Conservation (phyloP, 92 coral and sea anemone species). For the Zoanthus sociatus region DNA sequence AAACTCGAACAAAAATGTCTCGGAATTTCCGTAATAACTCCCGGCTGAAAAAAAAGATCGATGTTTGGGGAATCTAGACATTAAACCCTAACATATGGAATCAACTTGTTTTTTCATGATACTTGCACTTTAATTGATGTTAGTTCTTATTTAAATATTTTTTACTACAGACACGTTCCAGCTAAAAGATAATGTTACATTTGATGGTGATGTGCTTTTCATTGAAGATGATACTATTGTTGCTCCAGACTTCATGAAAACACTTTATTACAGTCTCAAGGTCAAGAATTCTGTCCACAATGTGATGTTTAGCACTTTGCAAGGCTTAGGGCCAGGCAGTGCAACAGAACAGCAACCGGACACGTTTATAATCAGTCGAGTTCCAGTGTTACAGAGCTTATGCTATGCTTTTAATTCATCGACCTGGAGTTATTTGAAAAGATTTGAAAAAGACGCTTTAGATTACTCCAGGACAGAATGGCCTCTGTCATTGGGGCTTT, state of each 20-base stretch:
- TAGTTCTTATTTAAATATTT: neutral
- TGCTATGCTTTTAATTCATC: slow-evolving; percentile 91
- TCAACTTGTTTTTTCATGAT: no score
- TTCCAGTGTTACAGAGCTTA: slow-evolving; percentile 88
- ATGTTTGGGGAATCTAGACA: no score
- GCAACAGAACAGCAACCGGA: slow-evolving; percentile 91
- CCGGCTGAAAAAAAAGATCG: no score
- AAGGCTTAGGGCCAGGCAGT: slow-evolving; percentile 90
- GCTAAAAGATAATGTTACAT: slow-evolving; percentile 76
- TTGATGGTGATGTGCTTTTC: slow-evolving; percentile 87
- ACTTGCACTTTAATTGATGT: no score
- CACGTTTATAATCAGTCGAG: slow-evolving; percentile 88
- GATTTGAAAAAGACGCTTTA: slow-evolving; percentile 77
- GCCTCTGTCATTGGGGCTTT: slow-evolving; percentile 87
- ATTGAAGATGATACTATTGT: slow-evolving; percentile 93
- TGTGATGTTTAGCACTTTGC: slow-evolving; percentile 82
- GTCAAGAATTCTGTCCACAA: slow-evolving; percentile 84
- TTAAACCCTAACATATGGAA: no score
- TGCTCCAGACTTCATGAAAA: slow-evolving; percentile 95
- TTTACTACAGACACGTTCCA: slow-evolving; percentile 78
- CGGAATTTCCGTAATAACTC: no score
- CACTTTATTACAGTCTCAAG: slow-evolving; percentile 81
- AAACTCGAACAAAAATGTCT: no score
- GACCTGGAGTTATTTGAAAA: slow-evolving; percentile 91
- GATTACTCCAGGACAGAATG: slow-evolving; percentile 86